phyloP scores from a whole-genome alignment of 2,113 vertebrate species.

The Anolis carolinensis region DNA sequence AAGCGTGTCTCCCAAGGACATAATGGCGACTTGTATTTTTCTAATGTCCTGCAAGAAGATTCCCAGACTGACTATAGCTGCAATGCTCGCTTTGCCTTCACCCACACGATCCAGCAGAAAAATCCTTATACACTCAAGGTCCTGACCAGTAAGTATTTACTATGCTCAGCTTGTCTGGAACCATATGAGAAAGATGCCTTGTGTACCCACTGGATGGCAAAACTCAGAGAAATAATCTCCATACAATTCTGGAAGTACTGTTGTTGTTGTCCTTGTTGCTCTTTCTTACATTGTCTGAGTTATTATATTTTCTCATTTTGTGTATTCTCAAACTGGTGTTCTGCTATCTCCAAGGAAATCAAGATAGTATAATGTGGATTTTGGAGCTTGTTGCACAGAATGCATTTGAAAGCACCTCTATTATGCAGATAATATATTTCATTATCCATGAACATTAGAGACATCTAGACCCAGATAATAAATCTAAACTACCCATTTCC shows the following conservation, averaged over 20 bases:
- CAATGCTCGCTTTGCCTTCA: constrained; percentile 94
- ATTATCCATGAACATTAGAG: background rate
- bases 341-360: background rate
- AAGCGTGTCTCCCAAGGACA: constrained; percentile 93
- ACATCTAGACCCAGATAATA: background rate
- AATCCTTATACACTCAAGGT: constrained; percentile 94
- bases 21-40: constrained; percentile 96
- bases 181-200: background rate
- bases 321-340: background rate
- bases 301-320: no score
- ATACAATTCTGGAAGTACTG: background rate
- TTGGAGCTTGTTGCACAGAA: background rate
- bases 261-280: background rate
- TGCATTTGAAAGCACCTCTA: background rate
- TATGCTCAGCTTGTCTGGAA: fast-evolving
- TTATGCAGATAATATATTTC: background rate
- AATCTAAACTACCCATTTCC: background rate
- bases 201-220: background rate
- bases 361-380: background rate
- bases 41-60: constrained; percentile 89
- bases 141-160: constrained; percentile 87
- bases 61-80: constrained; percentile 93
- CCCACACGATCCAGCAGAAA: constrained; percentile 98
- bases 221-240: background rate
- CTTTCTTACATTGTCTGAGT: background rate